A percentile compares a stretch with the other conserved stretches of the same genome.
phyloP scores from a whole-genome alignment of 2,888 invertebrate species.

The Cinara cedri region DNA sequence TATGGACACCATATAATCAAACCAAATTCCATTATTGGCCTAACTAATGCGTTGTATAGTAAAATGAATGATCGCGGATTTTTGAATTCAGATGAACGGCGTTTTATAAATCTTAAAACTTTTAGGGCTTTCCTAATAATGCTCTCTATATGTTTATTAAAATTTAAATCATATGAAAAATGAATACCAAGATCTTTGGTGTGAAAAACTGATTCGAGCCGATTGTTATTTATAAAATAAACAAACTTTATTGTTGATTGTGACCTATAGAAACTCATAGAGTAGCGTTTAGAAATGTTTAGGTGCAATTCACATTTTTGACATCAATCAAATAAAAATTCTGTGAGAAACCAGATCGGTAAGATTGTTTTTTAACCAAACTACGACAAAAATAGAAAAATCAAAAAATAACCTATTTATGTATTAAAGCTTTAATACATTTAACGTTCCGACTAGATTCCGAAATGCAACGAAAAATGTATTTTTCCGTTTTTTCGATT shows the following conservation, averaged over 20 bases:
- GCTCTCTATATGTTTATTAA: neutral
- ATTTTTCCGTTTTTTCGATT: too few relatives aligned
- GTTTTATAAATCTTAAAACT: neutral
- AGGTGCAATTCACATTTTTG: neutral
- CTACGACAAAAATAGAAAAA: too few relatives aligned
- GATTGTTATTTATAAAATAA: constrained; percentile 6
- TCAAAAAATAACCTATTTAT: too few relatives aligned
- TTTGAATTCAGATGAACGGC: neutral
- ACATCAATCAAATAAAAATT: neutral
- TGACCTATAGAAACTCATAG: neutral
- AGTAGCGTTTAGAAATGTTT: neutral
- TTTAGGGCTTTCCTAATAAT: neutral
- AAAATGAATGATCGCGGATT: neutral
- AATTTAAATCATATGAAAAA: neutral
- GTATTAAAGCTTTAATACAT: too few relatives aligned
- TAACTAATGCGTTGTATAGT: neutral
- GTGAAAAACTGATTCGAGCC: neutral
- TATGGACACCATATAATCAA: neutral
- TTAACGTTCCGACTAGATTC: too few relatives aligned
- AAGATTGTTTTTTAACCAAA: too few relatives aligned
- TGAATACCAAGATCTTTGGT: neutral
- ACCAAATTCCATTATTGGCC: neutral
- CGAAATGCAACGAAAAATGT: too few relatives aligned
- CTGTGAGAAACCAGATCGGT: too few relatives aligned
- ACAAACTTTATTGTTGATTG: neutral